A percentile compares a stretch with the other conserved stretches of the same genome.
Conservation (phyloP, 2,113 vertebrate genomes). For the Poicephalus meyeri region DNA sequence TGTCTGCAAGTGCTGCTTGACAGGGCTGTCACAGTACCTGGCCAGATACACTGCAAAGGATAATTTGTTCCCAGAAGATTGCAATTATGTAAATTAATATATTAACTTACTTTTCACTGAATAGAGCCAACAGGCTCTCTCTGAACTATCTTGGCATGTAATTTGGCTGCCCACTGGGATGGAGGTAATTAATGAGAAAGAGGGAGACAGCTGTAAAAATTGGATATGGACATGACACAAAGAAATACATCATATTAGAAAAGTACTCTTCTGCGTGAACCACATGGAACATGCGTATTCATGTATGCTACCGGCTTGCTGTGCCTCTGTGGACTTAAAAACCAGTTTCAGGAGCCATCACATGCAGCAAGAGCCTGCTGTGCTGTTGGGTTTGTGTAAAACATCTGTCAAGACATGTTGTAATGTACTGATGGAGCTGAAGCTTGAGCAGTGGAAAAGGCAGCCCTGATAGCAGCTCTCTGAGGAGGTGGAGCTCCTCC, state of each 20-base stretch:
- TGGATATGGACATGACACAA: background rate
- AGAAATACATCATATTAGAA: background rate
- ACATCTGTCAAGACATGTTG: background rate
- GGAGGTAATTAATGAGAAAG: conserved; percentile 15
- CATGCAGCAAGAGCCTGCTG: background rate
- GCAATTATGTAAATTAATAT: conserved; percentile 25
- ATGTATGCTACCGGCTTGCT: background rate
- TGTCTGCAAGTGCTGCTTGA: background rate
- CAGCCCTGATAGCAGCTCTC: background rate
- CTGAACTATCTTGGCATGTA: conserved; percentile 13
- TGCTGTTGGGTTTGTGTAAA: background rate
- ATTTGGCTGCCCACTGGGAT: conserved; percentile 35
- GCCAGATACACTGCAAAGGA: background rate
- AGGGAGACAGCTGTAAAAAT: background rate
- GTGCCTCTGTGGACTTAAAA: background rate
- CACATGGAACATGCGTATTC: background rate
- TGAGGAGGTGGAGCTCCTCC: background rate
- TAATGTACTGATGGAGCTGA: background rate
- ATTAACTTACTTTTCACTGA: conserved; percentile 15
- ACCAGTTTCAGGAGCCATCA: background rate
- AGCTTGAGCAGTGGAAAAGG: background rate
- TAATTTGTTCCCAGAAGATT: background rate
- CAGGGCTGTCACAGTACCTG: background rate
- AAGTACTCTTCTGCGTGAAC: background rate
- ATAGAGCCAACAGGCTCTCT: conserved; percentile 4